These are phyloP conservation scores for Ptychadena robeensis DNA, from an alignment of 2,797 vertebrate species.

Conservation along the genomic window DNA sequence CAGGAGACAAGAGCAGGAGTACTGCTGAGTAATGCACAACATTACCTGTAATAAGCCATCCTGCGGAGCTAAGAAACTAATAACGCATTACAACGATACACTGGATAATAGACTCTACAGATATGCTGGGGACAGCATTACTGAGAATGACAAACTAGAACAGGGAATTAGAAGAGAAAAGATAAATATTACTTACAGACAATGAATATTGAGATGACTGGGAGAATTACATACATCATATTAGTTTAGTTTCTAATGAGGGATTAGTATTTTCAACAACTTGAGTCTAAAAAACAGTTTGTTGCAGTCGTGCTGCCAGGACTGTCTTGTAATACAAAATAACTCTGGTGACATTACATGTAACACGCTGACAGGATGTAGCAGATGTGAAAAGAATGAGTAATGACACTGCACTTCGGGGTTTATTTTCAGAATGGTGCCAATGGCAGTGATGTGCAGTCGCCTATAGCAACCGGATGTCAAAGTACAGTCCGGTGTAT, in stretches of 20 bases:
- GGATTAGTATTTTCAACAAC: constrained; percentile 22
- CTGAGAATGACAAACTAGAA: constrained; percentile 15
- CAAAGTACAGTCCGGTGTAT: neutral
- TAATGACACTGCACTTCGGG: neutral
- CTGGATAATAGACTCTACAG: constrained; percentile 7
- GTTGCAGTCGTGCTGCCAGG: constrained; percentile 9
- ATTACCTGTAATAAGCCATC: constrained; percentile 40
- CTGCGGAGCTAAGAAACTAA: constrained; percentile 12
- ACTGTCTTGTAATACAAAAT: constrained; percentile 17
- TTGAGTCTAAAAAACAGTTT: constrained; percentile 20
- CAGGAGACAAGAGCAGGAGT: constrained; percentile 9
- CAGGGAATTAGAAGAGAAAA: neutral
- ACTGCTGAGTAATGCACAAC: constrained; percentile 36
- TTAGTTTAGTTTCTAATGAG: neutral
- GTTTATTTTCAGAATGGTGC: neutral
- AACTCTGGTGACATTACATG: constrained; percentile 31
- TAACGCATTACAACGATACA: constrained; percentile 14
- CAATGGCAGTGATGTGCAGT: neutral
- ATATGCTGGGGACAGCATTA: constrained; percentile 9
- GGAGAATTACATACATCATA: neutral
- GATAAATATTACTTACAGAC: neutral
- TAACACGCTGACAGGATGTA: neutral
- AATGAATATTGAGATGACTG: neutral
- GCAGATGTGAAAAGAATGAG: constrained; percentile 13
- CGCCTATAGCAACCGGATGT: neutral